phyloP scores from a whole-genome alignment of 2,888 invertebrate genomes.

The Pandemis cinnamomeana region DNA sequence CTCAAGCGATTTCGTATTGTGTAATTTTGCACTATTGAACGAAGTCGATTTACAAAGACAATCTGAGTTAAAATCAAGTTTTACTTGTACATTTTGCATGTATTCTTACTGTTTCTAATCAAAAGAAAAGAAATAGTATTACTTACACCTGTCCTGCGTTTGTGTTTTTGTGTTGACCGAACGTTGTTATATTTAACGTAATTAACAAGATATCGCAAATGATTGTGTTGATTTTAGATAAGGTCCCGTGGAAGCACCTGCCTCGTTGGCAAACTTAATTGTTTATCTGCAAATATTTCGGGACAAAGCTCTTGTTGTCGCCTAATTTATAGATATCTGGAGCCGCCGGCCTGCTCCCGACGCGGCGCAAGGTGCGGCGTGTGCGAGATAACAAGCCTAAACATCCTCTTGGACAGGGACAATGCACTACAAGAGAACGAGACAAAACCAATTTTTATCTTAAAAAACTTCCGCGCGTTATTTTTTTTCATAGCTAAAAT shows the following conservation, averaged over 20 bases:
- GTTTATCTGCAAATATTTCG: slow-evolving; percentile 71
- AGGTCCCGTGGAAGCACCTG: slow-evolving; percentile 69
- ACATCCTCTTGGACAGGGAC: slow-evolving; percentile 77
- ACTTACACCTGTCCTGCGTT: slow-evolving; percentile 35
- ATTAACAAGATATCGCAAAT: slow-evolving; percentile 64
- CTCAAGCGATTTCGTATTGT: slow-evolving; percentile 51
- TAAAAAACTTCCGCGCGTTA: slow-evolving; percentile 65
- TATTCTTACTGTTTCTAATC: no score
- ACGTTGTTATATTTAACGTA: slow-evolving; percentile 62
- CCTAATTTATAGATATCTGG: slow-evolving; percentile 73
- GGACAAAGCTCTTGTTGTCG: slow-evolving; percentile 72
- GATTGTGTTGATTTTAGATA: slow-evolving; percentile 69
- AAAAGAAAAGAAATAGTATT: not conserved
- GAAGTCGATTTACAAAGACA: not conserved
- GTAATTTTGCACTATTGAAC: slow-evolving; percentile 23
- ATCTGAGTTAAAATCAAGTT: not conserved
- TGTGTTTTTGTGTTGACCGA: slow-evolving; percentile 15
- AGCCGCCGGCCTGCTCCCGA: slow-evolving; percentile 63
- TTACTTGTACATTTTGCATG: not conserved
- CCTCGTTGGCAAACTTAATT: slow-evolving; percentile 66
- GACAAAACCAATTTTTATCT: slow-evolving; percentile 67
- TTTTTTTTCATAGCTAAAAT: slow-evolving; percentile 33
- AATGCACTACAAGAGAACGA: slow-evolving; percentile 67
- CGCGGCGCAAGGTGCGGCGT: slow-evolving; percentile 76
- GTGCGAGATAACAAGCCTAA: slow-evolving; percentile 80